Base-by-base conservation (phyloP, 2,113 vertebrate genomes). In the Aythya baeri region DNA sequence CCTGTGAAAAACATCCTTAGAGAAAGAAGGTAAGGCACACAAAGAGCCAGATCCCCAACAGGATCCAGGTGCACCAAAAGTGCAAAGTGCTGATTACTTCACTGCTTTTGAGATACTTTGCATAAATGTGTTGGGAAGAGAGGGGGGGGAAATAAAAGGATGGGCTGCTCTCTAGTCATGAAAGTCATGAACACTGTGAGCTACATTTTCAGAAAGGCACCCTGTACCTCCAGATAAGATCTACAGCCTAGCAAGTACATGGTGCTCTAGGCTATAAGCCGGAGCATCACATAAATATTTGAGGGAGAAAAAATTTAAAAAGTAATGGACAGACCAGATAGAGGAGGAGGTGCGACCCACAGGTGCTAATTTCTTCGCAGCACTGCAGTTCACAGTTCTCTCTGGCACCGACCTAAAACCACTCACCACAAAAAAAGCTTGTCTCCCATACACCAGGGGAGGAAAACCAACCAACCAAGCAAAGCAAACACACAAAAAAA, bases 51-150 rank as follows among this genome's bases (percentile, higher is more conserved):
- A 54, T 32, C 10, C 59, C 20, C 8, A 17, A 10, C 5, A 66
- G 27, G 54, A 93, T n/a, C 44, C 17, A 79, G 27, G 29, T 44
- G 38, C 31, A 71, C 44, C 27, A 13, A 79, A 83, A 55, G 59
- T 3, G 7, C 0, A 0, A 75, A 6, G 25, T 66, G n/a, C 29
- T 62, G 31, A 93, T 49, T 20, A 73, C 17, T 73, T 59, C 2
- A 1, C 17, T 74, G 52, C 25, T 36, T 77, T 70, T 63, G 41
- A 81, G 27, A 71, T n/a, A 34, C n/a, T 90, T 66, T 31, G 83
- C 15, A 66, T 16, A 59, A 85, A 85, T 3, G 9, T 14, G 13
- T 31, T 36, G 61, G 11, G n/a, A 41, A 61, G 23, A 12, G 34
- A 26, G 34, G 36, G 25, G 25, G 36, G 26, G n/a, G 23, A 23